Conservation (phyloP, 2,888 invertebrate species). For the Tenthredo amoena region DNA sequence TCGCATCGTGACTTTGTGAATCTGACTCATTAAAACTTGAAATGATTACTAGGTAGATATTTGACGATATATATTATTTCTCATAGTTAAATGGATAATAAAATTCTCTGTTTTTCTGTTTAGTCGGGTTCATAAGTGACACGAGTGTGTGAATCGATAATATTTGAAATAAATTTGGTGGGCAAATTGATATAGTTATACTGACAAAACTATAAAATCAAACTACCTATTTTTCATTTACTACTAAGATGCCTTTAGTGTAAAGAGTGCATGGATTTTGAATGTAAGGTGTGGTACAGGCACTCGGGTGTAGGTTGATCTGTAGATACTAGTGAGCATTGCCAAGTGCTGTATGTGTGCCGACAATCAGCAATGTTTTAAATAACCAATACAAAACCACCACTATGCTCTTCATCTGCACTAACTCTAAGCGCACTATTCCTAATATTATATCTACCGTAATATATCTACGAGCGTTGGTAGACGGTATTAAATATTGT, state of each 20-base stretch:
- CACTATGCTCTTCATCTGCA: constrained; percentile 62
- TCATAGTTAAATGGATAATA: neutral
- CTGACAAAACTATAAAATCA: constrained; percentile 4
- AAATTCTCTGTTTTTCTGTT: neutral
- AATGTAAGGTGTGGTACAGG: constrained; percentile 74
- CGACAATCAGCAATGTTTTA: constrained; percentile 77
- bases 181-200: constrained; percentile 20
- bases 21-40: neutral
- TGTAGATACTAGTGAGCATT: constrained; percentile 76
- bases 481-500: constrained; percentile 21
- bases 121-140: constrained; percentile 17
- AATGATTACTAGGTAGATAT: neutral
- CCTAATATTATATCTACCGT: constrained; percentile 22
- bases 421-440: constrained; percentile 50
- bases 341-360: constrained; percentile 78
- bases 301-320: constrained; percentile 76
- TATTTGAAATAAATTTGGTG: neutral
- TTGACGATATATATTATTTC: neutral
- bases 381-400: constrained; percentile 60
- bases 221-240: constrained; percentile 37
- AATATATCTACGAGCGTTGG: neutral
- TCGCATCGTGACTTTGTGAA: neutral
- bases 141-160: constrained; percentile 7
- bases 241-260: constrained; percentile 58
- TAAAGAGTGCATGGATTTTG: constrained; percentile 75